These are phyloP conservation scores for Melitaea cinxia DNA, from an alignment of 1,140 invertebrate species.

Conservation along the genomic window DNA sequence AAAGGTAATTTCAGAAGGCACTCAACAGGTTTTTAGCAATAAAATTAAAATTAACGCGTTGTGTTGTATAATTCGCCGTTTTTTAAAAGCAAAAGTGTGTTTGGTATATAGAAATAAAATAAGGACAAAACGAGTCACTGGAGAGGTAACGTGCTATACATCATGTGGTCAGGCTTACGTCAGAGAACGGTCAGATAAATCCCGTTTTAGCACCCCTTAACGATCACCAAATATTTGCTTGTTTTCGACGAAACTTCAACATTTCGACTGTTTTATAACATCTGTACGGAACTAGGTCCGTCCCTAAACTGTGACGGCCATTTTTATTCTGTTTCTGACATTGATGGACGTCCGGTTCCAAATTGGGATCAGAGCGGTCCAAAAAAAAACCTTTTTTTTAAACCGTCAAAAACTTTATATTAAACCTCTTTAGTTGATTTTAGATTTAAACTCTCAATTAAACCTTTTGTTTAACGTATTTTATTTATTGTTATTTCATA, in stretches of 20 bases:
- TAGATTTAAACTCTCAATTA: too few relatives aligned
- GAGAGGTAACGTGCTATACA: conserved; percentile 25
- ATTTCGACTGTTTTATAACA: conserved; percentile 31
- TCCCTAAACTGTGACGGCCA: not conserved
- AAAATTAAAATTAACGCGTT: not conserved
- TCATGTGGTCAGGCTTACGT: conserved; percentile 33
- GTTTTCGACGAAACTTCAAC: conserved; percentile 36
- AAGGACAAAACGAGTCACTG: conserved; percentile 6
- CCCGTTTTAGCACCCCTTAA: conserved; percentile 43
- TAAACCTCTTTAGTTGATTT: too few relatives aligned
- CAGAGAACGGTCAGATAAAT: conserved; percentile 39
- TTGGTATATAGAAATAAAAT: conserved; percentile 4
- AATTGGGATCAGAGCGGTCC: not conserved
- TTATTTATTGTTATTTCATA: too few relatives aligned
- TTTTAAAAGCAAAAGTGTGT: not conserved
- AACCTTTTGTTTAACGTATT: too few relatives aligned
- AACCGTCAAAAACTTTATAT: too few relatives aligned
- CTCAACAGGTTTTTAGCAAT: too few relatives aligned
- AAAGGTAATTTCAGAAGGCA: too few relatives aligned
- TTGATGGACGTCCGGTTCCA: not conserved
- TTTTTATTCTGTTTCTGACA: not conserved
- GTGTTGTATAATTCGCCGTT: not conserved
- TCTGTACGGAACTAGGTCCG: not conserved
- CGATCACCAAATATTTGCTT: conserved; percentile 42
- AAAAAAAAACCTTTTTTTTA: not conserved